These are phyloP conservation scores for Streblospio benedicti DNA, from an alignment of 1,140 invertebrate species.

Conservation along the genomic window DNA sequence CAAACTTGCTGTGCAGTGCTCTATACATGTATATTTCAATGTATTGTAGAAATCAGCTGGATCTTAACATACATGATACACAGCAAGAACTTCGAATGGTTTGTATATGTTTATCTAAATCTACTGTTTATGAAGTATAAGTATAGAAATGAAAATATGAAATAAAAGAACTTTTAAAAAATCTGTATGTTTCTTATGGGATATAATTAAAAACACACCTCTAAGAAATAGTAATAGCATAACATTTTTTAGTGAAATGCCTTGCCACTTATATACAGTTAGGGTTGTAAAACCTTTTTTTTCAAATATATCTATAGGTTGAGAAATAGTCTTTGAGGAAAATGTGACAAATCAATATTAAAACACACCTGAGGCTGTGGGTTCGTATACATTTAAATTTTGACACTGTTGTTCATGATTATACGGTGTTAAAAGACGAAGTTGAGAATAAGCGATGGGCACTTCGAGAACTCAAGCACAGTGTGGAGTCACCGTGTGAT, in stretches of 20 bases:
- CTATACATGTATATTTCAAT: too few relatives aligned
- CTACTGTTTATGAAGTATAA: too few relatives aligned
- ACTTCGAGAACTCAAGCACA: slow-evolving; percentile 14
- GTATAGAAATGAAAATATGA: too few relatives aligned
- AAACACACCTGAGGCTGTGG: slow-evolving; percentile 25
- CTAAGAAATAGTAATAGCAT: not conserved
- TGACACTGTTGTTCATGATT: slow-evolving; percentile 29
- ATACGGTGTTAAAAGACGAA: slow-evolving; percentile 24
- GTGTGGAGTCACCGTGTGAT: not conserved
- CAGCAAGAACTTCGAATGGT: too few relatives aligned
- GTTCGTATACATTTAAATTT: slow-evolving; percentile 28
- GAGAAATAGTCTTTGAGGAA: slow-evolving; percentile 18
- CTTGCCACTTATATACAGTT: not conserved
- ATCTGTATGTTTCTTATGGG: too few relatives aligned
- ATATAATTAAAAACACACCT: too few relatives aligned
- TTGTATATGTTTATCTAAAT: too few relatives aligned
- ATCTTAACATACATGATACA: too few relatives aligned
- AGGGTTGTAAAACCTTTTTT: not conserved
- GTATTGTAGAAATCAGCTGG: too few relatives aligned
- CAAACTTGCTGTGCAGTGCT: too few relatives aligned
- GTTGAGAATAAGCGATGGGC: slow-evolving; percentile 34
- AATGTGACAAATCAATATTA: slow-evolving; percentile 19
- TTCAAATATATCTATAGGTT: not conserved
- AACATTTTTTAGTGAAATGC: not conserved
- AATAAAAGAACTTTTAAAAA: too few relatives aligned